Percentiles rank a stretch among this genome's conserved stretches.
Conservation (phyloP, 2,113 vertebrate species). For the Gobius niger region DNA sequence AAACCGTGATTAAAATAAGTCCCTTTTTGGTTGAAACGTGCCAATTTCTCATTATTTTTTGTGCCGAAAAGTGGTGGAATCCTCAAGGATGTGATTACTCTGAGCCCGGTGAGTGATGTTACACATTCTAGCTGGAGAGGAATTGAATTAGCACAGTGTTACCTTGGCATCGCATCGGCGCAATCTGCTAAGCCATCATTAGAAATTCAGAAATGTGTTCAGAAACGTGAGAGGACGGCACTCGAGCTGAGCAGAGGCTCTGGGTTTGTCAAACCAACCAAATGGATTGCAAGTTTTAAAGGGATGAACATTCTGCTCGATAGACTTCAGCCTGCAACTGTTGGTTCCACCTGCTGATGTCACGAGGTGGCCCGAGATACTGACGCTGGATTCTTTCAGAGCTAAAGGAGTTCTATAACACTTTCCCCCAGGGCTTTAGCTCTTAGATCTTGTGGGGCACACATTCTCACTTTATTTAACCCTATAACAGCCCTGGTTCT, state of each 20-base stretch:
- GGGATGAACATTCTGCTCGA: conserved; percentile 2
- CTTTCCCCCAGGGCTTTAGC: no score
- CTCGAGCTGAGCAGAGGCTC: not conserved
- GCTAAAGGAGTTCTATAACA: no score
- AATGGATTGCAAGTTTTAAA: conserved; percentile 20
- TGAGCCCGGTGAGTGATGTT: conserved; percentile 17
- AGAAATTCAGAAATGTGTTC: conserved; percentile 25
- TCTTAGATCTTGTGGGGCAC: no score
- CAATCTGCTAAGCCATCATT: conserved; percentile 17
- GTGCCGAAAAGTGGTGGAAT: not conserved
- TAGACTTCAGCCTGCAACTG: no score
- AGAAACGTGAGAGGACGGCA: conserved; percentile 22
- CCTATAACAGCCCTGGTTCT: no score
- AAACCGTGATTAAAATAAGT: not conserved
- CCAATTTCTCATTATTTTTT: not conserved
- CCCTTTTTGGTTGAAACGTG: not conserved
- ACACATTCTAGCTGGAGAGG: not conserved
- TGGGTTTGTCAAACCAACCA: not conserved
- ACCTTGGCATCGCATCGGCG: not conserved
- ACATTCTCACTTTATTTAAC: no score
- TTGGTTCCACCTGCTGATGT: no score
- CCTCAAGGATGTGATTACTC: conserved; percentile 5
- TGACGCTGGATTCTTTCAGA: no score
- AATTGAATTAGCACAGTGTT: not conserved
- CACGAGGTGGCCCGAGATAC: no score